These are phyloP conservation scores for Xylota segnis DNA, from an alignment of 2,888 invertebrate genomes.

Conservation along the genomic window DNA sequence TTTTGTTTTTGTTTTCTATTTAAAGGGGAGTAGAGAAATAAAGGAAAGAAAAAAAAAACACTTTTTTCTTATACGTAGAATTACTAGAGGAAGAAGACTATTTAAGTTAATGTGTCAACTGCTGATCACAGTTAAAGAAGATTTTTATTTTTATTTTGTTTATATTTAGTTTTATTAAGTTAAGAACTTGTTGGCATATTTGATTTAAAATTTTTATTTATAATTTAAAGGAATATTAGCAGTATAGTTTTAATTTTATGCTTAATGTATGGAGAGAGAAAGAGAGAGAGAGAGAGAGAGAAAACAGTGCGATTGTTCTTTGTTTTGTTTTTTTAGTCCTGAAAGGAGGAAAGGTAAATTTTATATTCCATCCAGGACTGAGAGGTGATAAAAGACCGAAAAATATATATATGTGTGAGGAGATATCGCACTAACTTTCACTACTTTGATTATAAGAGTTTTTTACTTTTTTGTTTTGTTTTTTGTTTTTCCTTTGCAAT, in stretches of 20 bases:
- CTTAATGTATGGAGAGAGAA: slow-evolving; percentile 37
- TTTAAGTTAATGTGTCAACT: slow-evolving; percentile 55
- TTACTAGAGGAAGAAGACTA: slow-evolving; percentile 58
- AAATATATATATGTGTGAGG: slow-evolving; percentile 60
- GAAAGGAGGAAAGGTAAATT: slow-evolving; percentile 41
- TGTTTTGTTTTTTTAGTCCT: slow-evolving; percentile 36
- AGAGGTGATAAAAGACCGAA: slow-evolving; percentile 70
- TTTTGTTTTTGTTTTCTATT: slow-evolving; percentile 11
- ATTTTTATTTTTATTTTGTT: slow-evolving; percentile 21
- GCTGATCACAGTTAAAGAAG: slow-evolving; percentile 57
- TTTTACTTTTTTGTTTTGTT: no score
- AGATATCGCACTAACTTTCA: slow-evolving; percentile 71
- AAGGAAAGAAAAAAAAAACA: slow-evolving; percentile 25
- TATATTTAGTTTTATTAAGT: slow-evolving; percentile 43
- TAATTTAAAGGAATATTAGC: slow-evolving; percentile 49
- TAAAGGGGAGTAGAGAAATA: slow-evolving; percentile 43
- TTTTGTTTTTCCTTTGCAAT: slow-evolving; percentile 15
- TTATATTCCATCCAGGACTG: slow-evolving; percentile 45
- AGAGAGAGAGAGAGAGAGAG: slow-evolving; percentile 41
- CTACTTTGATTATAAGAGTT: slow-evolving; percentile 62
- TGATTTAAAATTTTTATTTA: slow-evolving; percentile 33
- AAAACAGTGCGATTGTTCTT: slow-evolving; percentile 67
- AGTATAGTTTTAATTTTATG: slow-evolving; percentile 52
- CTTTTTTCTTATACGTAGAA: slow-evolving; percentile 31
- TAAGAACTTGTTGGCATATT: slow-evolving; percentile 72